phyloP scores from a whole-genome alignment of 2,113 vertebrate species.

The Gobius niger region DNA sequence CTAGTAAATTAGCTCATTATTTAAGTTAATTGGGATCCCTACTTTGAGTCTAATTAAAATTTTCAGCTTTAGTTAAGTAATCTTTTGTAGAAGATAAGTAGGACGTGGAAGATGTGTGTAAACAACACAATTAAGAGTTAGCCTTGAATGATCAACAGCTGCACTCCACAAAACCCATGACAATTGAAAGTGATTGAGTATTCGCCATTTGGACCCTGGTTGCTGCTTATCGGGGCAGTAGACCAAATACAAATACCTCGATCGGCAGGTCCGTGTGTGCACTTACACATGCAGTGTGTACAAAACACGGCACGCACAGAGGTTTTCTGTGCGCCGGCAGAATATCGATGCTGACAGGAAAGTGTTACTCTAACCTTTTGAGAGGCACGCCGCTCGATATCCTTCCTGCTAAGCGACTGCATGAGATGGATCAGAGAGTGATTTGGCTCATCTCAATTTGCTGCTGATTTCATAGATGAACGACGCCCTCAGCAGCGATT shows the following conservation, averaged over 20 bases:
- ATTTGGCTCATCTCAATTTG: constrained; percentile 77
- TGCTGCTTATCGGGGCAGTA: constrained; percentile 58
- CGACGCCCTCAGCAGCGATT: constrained; percentile 75
- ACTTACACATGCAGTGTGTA: constrained; percentile 28
- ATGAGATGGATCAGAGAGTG: constrained; percentile 71
- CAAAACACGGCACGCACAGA: constrained; percentile 30
- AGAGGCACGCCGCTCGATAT: constrained; percentile 65
- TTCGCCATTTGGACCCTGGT: constrained; percentile 64
- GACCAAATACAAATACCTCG: constrained; percentile 62
- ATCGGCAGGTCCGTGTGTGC: constrained; percentile 27
- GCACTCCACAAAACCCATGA: constrained; percentile 61
- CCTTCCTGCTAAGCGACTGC: constrained; percentile 58
- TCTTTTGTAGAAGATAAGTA: constrained; percentile 19
- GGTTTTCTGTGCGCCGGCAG: constrained; percentile 61
- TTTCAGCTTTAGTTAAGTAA: not conserved
- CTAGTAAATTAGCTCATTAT: no score
- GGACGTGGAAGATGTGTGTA: constrained; percentile 25
- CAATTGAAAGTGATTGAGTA: constrained; percentile 70
- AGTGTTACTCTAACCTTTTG: constrained; percentile 73
- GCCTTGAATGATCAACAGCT: constrained; percentile 53
- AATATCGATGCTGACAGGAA: constrained; percentile 71
- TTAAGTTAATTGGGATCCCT: no score
- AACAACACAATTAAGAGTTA: constrained; percentile 12
- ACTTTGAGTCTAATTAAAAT: no score
- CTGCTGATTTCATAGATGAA: constrained; percentile 76